Conservation (phyloP, 2,113 vertebrate species). For the Lamprotornis superbus region DNA sequence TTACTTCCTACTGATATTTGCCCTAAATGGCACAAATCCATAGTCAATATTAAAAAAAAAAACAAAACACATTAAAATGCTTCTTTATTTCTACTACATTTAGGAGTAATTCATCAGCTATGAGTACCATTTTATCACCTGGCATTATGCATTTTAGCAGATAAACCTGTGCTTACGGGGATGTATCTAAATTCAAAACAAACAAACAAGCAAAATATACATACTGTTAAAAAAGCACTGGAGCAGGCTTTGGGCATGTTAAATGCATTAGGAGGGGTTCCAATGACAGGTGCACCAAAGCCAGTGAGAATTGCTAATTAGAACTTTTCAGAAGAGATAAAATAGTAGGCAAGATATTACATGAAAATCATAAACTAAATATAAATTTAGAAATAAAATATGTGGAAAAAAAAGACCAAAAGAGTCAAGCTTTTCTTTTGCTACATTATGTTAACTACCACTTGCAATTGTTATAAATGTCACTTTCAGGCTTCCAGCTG, state of each 20-base stretch:
- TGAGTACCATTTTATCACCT: background rate
- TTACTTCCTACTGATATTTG: background rate
- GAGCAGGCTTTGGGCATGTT: background rate
- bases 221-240: background rate
- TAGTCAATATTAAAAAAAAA: background rate
- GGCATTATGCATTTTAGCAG: background rate
- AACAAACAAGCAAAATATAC: background rate
- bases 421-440: conserved; percentile 19
- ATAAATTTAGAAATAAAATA: conserved; percentile 35
- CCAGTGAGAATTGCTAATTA: background rate
- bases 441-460: conserved; percentile 24
- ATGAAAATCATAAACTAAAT: conserved; percentile 1
- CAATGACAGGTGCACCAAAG: background rate
- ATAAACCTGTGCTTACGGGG: background rate
- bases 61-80: background rate
- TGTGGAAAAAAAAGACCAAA: background rate
- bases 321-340: conserved; percentile 12
- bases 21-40: background rate
- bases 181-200: background rate
- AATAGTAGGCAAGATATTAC: background rate
- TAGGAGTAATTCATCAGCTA: background rate
- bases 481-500: conserved; percentile 56
- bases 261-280: background rate
- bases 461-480: conserved; percentile 44
- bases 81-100: background rate